Percentiles rank a stretch among this genome's conserved stretches.
Conservation (phyloP, 2,888 invertebrate species). For the Furcula furcula region DNA sequence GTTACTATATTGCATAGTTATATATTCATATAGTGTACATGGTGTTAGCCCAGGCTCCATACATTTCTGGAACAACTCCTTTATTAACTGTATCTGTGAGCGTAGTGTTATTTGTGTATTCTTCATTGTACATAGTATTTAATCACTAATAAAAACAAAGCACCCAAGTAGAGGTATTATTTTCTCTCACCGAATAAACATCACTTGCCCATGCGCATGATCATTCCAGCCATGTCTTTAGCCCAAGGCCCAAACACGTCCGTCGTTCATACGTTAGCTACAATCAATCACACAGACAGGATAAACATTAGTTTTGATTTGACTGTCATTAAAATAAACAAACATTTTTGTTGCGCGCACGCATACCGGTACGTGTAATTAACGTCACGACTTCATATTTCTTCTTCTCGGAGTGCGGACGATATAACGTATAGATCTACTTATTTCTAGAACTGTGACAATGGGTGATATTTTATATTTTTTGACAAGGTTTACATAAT, state of each 20-base stretch:
- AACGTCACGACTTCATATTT: conserved; percentile 60
- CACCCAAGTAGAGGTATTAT: conserved; percentile 13
- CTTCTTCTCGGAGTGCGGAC: conserved; percentile 35
- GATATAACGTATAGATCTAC: no score
- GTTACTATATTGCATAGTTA: no score
- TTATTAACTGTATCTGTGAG: no score
- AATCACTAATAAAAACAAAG: conserved; percentile 4
- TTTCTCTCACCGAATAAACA: conserved; percentile 13
- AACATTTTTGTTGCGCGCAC: conserved; percentile 47
- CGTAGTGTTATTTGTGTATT: no score
- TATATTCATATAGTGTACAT: no score
- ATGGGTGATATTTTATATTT: conserved; percentile 32
- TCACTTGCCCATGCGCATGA: conserved; percentile 1
- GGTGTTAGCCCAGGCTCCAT: no score
- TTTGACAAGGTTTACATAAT: conserved; percentile 21
- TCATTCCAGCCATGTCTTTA: conserved; percentile 20
- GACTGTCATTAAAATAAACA: conserved; percentile 64
- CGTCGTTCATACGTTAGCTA: conserved; percentile 43
- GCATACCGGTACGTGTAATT: conserved; percentile 50
- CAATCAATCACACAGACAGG: conserved; percentile 63
- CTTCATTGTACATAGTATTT: neutral
- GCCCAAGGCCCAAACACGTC: conserved; percentile 42
- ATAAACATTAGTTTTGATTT: conserved; percentile 67
- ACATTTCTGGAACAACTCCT: no score
- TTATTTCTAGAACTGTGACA: conserved; percentile 22